A percentile compares a stretch with the other conserved stretches of the same genome.
Evolutionary conservation across 2,113 vertebrate genomes (phyloP).

Genomic region (Ia io): DNA sequence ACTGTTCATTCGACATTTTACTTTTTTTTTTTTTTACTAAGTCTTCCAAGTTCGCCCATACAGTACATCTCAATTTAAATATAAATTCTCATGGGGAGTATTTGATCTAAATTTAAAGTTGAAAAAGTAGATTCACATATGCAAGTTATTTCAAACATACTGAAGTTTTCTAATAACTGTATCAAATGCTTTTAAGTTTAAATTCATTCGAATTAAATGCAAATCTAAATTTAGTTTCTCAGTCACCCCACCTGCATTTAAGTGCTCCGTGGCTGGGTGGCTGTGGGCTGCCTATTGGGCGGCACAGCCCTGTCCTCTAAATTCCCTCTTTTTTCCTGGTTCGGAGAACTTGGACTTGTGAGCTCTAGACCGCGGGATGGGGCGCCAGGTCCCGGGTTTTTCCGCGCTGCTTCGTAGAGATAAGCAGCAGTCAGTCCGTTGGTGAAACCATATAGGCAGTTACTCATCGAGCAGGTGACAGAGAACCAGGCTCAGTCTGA

Average conservation of each 20-base stretch:
- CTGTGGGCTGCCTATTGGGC: rapidly evolving
- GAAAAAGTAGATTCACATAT: background rate
- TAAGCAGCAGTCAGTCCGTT: background rate
- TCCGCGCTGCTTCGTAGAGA: background rate
- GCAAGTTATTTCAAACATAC: background rate
- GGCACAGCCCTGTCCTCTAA: background rate
- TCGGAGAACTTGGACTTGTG: background rate
- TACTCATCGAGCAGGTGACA: background rate
- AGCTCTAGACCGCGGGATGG: background rate
- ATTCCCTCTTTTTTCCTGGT: background rate
- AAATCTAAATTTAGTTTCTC: background rate
- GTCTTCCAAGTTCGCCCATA: background rate
- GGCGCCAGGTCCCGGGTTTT: rapidly evolving
- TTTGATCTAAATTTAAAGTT: background rate
- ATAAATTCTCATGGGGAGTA: background rate
- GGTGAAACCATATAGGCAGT: background rate
- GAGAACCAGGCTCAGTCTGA: background rate
- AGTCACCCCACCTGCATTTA: background rate
- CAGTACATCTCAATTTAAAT: background rate
- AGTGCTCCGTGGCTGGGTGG: background rate
- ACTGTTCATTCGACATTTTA: background rate
- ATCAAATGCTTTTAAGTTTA: background rate
- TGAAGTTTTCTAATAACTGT: conserved; percentile 3
- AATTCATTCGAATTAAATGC: background rate
- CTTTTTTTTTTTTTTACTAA: background rate